These are phyloP conservation scores for Trachelus tabidus DNA, from an alignment of 2,888 invertebrate genomes.

Conservation along the genomic window DNA sequence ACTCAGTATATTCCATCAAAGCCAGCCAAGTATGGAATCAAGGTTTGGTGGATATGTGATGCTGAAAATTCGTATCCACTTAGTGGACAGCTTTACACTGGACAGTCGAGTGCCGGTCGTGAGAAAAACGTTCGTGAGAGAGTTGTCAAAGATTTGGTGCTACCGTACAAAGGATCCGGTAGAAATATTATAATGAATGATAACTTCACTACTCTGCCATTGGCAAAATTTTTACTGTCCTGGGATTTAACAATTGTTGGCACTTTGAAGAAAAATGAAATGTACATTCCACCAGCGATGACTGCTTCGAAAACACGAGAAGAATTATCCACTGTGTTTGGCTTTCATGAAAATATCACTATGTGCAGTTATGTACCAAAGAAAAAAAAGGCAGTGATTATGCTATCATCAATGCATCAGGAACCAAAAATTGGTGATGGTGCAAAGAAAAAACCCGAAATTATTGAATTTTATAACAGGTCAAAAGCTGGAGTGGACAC, in stretches of 20 bases:
- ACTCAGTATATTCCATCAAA: slow-evolving; percentile 45
- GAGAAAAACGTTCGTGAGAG: slow-evolving; percentile 44
- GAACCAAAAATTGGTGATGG: slow-evolving; percentile 21
- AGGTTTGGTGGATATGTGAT: slow-evolving; percentile 48
- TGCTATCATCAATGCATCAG: slow-evolving; percentile 37
- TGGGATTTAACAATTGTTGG: slow-evolving; percentile 36
- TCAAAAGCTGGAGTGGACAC: no score
- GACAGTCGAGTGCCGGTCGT: slow-evolving; percentile 32
- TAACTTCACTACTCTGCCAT: slow-evolving; percentile 33
- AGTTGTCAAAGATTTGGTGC: slow-evolving; percentile 45
- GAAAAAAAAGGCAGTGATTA: slow-evolving; percentile 37
- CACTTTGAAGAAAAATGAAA: slow-evolving; percentile 30
- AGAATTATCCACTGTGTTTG: no score
- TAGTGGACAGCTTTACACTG: slow-evolving; percentile 37
- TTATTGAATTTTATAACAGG: no score
- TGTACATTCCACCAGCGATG: slow-evolving; percentile 26
- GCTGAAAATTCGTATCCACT: slow-evolving; percentile 41
- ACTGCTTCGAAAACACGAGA: slow-evolving; percentile 14
- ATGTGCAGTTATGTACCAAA: slow-evolving; percentile 7
- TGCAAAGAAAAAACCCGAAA: not conserved
- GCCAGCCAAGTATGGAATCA: slow-evolving; percentile 44
- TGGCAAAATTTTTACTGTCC: slow-evolving; percentile 30
- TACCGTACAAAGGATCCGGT: slow-evolving; percentile 39
- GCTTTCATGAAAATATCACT: no score
- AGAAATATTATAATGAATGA: slow-evolving; percentile 38